Evolutionary conservation across 2,888 invertebrate genomes (phyloP), one percentile per base, ranked within the genome.

Genomic region (Drosophila nigritarsus): DNA sequence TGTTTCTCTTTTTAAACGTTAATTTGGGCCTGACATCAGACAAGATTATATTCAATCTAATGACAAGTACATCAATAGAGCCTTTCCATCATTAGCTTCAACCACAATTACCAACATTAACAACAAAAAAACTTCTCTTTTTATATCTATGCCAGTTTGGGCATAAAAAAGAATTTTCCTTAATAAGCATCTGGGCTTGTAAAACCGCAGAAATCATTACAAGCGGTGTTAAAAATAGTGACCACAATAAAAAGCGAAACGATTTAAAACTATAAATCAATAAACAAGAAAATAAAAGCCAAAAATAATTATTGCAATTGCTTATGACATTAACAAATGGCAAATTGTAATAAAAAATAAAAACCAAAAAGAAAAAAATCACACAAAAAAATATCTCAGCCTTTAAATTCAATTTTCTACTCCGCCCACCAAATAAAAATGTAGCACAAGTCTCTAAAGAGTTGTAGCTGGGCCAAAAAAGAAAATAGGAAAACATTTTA

Each of bases 321-420:
- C 60, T 71, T 73, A 71, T 74, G 80, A 77, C 82, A 89, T 68
- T 73, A 80, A 87, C 73, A 87, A 89, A 85, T 89, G 63, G 84
- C 82, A 64, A 87, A 81, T 75, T 68, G 78, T 81, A 81, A 89
- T 83, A 81, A 89, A 83, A 83, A 69, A 5, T 13, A 18, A 30
- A 55, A 59, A 48, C 4, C 13, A 48, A 51, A 38, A 55, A 27
- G 15, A 24, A 27, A 40, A 50, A 45, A 24, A 24, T 13, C 7
- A 13, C 20, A 36, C 15, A 36, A 36, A 36, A 5, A n/a, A 20
- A 45, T 7, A 24, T 71, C 29, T 72, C 15, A 5, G 32, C 45
- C 69, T 65, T 69, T 38, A 73, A 73, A 70, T 73, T 65, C 49
- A 69, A 71, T 67, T 62, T 61, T 45, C 55, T 9, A 18, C 48